A percentile compares a stretch with the other conserved stretches of the same genome.
Conservation (phyloP, 2,888 invertebrate genomes). For the Chymomyza procnemis region DNA sequence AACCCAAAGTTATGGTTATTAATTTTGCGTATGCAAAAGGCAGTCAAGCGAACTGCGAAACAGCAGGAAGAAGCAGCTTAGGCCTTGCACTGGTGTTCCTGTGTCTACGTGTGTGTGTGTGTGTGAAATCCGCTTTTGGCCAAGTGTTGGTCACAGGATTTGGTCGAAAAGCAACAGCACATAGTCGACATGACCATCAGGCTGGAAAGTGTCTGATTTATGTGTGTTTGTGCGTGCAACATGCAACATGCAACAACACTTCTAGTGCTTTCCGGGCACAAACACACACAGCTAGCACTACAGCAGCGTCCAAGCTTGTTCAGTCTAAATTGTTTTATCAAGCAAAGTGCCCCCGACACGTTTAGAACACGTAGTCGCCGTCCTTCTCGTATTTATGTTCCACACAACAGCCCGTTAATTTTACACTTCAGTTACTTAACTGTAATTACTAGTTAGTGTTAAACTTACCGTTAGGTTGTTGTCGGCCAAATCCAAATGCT, state of each 20-base stretch:
- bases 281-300: neutral
- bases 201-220: slow-evolving; percentile 58
- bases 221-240: slow-evolving; percentile 21
- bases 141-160: slow-evolving; percentile 69
- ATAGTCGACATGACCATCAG: slow-evolving; percentile 11
- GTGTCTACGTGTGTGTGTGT: neutral
- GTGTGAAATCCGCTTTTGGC: slow-evolving; percentile 59
- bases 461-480: slow-evolving; percentile 86
- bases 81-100: slow-evolving; percentile 17
- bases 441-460: neutral
- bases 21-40: slow-evolving; percentile 65
- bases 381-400: slow-evolving; percentile 18
- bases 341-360: slow-evolving; percentile 26
- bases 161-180: slow-evolving; percentile 47
- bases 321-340: slow-evolving; percentile 46
- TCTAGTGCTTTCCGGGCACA: slow-evolving; percentile 6
- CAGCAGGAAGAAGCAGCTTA: slow-evolving; percentile 57
- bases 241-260: slow-evolving; percentile 4
- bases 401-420: neutral
- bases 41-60: slow-evolving; percentile 18
- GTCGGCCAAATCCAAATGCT: slow-evolving; percentile 87
- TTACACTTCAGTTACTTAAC: neutral
- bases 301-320: slow-evolving; percentile 12
- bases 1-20: slow-evolving; percentile 74
- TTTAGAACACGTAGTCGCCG: slow-evolving; percentile 31